Evolutionary conservation across 2,888 invertebrate species (phyloP), one percentile per base, ranked within the genome.

Genomic region (Rotaria macrura): DNA sequence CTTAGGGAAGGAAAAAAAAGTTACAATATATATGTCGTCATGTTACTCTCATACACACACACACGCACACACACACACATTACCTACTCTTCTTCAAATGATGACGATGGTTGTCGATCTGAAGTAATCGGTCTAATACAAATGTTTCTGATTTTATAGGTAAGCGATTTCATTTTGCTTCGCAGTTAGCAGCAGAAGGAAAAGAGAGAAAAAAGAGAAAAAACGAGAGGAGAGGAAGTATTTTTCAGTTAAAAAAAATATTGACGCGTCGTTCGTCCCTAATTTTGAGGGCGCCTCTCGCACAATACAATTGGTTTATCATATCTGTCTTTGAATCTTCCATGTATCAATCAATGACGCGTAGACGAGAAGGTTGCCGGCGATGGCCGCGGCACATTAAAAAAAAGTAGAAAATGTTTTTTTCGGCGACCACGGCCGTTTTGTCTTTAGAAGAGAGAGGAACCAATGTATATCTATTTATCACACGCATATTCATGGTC

Each of bases 271-370:
- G 6, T 79, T 43, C 20, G 25, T 79, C 79, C n/a, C 79, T 79
- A 25, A 79, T n/a, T 43, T 43, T 43, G n/a, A 79, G 43, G 79
- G 43, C 79, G 79, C n/a, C 12, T 38, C 29, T 34, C 17, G 17
- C 20, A 65, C 65, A n/a, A 79, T 79, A 79, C 79, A 79, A 79
- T 79, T 79, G 79, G 79, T 79, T 79, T 79, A 79, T 79, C 79
- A 79, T 79, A 43, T 79, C 43, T 79, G 29, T 20, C 65, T 65
- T 20, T 34, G 65, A 65, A 65, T 65, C 65, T 34, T 65, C 65
- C 65, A 65, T 65, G 65, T 38, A 79, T 79, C 79, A n/a, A 17
- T 79, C 79, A 43, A 43, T 34, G 40, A n/a, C 79, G 40, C 23
- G 34, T 20, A 79, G 10, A 79, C 2, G 79, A 79, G 43, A 79